Evolutionary conservation across 2,113 vertebrate species (phyloP).

Genomic region (Symphodus melops): DNA sequence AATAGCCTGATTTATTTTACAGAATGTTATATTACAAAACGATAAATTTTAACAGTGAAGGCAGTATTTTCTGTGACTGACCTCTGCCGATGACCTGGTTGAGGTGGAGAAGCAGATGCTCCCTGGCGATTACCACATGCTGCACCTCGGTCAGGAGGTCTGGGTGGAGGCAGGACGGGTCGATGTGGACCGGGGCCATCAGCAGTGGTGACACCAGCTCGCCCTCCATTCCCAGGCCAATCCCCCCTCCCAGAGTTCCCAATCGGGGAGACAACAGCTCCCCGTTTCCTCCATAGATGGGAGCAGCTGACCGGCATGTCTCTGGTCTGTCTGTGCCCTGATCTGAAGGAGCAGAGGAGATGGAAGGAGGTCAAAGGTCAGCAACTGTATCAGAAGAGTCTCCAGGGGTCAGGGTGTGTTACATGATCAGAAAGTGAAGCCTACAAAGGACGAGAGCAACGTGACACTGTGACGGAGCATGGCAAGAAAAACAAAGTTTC

Average conservation of each 20-base stretch:
- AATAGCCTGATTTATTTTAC: too few relatives aligned
- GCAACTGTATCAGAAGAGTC: slow-evolving; percentile 26
- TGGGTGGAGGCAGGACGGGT: slow-evolving; percentile 92
- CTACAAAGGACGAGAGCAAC: slow-evolving; percentile 63
- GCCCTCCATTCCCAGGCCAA: slow-evolving; percentile 82
- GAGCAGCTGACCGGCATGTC: slow-evolving; percentile 88
- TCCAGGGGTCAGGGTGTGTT: slow-evolving; percentile 47
- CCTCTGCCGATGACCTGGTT: slow-evolving; percentile 97
- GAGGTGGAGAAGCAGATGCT: slow-evolving; percentile 93
- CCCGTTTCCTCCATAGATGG: slow-evolving; percentile 88
- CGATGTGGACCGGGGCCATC: slow-evolving; percentile 91
- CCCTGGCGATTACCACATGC: slow-evolving; percentile 93
- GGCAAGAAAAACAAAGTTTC: slow-evolving; percentile 50
- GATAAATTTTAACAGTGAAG: too few relatives aligned
- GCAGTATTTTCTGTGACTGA: slow-evolving; percentile 63
- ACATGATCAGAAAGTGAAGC: slow-evolving; percentile 54
- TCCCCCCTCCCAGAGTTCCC: slow-evolving; percentile 67
- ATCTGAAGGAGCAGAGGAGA: slow-evolving; percentile 82
- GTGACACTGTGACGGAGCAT: slow-evolving; percentile 34
- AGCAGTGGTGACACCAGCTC: slow-evolving; percentile 93
- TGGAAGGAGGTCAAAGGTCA: slow-evolving; percentile 54
- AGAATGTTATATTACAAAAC: too few relatives aligned
- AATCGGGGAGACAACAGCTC: slow-evolving; percentile 92
- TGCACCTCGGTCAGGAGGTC: slow-evolving; percentile 96
- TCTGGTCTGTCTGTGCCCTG: slow-evolving; percentile 91